phyloP scores from a whole-genome alignment of 2,888 invertebrate genomes.

The Boloria euphrosyne region DNA sequence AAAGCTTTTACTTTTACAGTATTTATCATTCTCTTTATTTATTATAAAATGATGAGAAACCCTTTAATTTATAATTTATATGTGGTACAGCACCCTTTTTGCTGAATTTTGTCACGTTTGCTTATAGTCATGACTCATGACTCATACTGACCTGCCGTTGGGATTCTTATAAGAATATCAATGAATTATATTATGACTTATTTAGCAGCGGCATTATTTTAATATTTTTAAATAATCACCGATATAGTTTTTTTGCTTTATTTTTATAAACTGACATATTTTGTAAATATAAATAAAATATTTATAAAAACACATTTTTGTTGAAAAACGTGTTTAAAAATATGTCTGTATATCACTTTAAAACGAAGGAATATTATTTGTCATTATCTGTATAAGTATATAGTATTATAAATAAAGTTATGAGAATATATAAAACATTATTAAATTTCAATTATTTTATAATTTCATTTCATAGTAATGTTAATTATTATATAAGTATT shows the following conservation, averaged over 20 bases:
- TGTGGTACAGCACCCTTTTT: conserved; percentile 1
- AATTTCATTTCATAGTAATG: too few relatives aligned
- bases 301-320: too few relatives aligned
- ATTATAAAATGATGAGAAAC: not conserved
- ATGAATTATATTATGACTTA: conserved; percentile 45
- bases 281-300: too few relatives aligned
- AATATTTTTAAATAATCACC: not conserved
- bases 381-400: too few relatives aligned
- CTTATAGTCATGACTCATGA: conserved; percentile 34
- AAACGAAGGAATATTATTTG: too few relatives aligned
- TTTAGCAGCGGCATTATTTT: conserved; percentile 9
- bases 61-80: conserved; percentile 6
- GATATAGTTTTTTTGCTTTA: not conserved
- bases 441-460: too few relatives aligned
- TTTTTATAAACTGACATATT: not conserved
- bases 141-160: conserved; percentile 35
- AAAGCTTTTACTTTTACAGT: too few relatives aligned
- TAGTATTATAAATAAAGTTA: too few relatives aligned
- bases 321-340: too few relatives aligned
- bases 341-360: too few relatives aligned
- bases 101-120: conserved; percentile 39
- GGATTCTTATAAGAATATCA: conserved; percentile 45
- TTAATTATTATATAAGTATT: too few relatives aligned
- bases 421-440: too few relatives aligned
- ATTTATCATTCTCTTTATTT: not conserved